Evolutionary conservation across 2,888 invertebrate genomes (phyloP).

Genomic region (Spilarctia lutea): DNA sequence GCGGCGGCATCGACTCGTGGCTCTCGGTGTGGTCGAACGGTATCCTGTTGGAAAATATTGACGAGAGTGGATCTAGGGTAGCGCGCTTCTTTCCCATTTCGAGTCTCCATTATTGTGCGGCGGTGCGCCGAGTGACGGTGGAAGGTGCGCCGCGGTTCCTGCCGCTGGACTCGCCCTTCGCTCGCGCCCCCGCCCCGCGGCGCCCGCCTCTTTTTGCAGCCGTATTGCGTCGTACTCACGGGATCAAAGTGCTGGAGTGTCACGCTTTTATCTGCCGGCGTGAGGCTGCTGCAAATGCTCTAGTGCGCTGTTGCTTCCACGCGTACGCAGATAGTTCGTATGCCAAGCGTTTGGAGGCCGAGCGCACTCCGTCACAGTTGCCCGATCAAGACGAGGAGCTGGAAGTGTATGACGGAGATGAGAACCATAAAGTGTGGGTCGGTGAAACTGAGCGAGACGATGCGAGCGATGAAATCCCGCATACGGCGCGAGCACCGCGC

Average conservation of each 20-base stretch:
- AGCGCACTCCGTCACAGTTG: constrained; percentile 78
- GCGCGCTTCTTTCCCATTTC: constrained; percentile 98
- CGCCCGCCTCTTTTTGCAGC: constrained; percentile 99
- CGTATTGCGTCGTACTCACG: constrained; percentile 97
- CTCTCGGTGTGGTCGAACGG: constrained; percentile 99
- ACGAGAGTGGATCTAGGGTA: constrained; percentile 97
- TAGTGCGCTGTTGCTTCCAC: constrained; percentile 98
- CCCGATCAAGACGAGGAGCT: constrained; percentile 90
- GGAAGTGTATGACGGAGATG: constrained; percentile 95
- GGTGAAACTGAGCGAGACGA: constrained; percentile 92
- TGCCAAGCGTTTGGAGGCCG: constrained; percentile 92
- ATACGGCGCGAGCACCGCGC: constrained; percentile 88
- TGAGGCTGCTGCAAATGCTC: constrained; percentile 98
- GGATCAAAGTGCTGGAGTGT: constrained; percentile 99
- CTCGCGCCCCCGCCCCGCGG: constrained; percentile 95
- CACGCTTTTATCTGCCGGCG: constrained; percentile 99
- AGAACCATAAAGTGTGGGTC: constrained; percentile 98
- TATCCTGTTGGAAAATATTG: constrained; percentile 97
- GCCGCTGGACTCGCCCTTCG: constrained; percentile 98
- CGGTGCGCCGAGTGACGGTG: constrained; percentile 94
- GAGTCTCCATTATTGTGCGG: constrained; percentile 97
- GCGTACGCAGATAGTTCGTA: constrained; percentile 98
- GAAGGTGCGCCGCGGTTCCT: constrained; percentile 94
- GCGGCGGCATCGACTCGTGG: constrained; percentile 98
- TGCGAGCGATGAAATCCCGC: constrained; percentile 89